These are phyloP conservation scores for Misgurnus anguillicaudatus DNA, from an alignment of 2,113 vertebrate genomes.

Conservation along the genomic window DNA sequence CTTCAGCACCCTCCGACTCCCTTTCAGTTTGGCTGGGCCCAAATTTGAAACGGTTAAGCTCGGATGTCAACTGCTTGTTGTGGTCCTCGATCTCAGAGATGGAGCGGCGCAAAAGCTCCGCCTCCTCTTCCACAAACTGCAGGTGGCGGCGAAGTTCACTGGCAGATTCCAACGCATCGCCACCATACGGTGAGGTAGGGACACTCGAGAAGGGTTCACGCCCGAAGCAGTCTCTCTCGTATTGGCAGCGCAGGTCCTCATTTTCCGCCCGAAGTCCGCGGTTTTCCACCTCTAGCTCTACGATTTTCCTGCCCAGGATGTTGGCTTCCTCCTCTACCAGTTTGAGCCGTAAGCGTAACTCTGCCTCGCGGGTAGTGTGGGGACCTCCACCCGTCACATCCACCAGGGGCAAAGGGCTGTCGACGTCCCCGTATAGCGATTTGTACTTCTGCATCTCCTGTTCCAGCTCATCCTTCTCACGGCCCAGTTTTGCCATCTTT, in stretches of 20 bases:
- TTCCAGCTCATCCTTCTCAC: constrained; percentile 92
- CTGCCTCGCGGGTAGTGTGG: constrained; percentile 91
- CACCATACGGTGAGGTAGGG: constrained; percentile 88
- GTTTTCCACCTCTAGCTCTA: constrained; percentile 97
- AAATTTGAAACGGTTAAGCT: constrained; percentile 93
- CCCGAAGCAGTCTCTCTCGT: constrained; percentile 85
- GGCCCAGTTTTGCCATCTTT: constrained; percentile 95
- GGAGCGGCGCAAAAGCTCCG: constrained; percentile 89
- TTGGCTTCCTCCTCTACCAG: constrained; percentile 97
- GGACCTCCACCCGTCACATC: constrained; percentile 88
- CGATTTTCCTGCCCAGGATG: constrained; percentile 94
- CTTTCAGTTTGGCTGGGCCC: constrained; percentile 75
- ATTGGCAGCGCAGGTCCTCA: constrained; percentile 91
- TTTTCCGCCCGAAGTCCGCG: constrained; percentile 94
- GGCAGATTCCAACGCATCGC: constrained; percentile 86
- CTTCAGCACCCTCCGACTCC: constrained; percentile 64
- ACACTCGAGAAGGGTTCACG: constrained; percentile 87
- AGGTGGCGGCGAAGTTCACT: constrained; percentile 89
- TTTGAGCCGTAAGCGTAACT: constrained; percentile 91
- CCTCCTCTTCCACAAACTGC: constrained; percentile 97
- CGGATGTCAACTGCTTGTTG: constrained; percentile 89
- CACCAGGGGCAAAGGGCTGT: constrained; percentile 85
- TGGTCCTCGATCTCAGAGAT: constrained; percentile 96
- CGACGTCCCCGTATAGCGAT: constrained; percentile 91
- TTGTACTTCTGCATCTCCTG: constrained; percentile 97